A percentile compares a stretch with the other conserved stretches of the same genome.
phyloP scores from a whole-genome alignment of 2,888 invertebrate species.

The Macroteleia sp. region DNA sequence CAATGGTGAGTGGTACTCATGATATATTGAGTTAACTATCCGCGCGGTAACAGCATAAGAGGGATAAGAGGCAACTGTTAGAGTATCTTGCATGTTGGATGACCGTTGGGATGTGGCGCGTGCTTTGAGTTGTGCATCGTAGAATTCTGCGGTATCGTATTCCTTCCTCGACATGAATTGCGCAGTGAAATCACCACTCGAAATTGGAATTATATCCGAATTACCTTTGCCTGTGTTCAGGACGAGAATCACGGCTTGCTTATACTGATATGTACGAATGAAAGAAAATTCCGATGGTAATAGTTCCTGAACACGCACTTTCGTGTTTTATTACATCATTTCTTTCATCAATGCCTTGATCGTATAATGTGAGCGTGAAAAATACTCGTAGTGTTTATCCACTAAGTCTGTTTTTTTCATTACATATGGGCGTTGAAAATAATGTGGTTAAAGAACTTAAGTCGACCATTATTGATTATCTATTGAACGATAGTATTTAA shows the following conservation, averaged over 20 bases:
- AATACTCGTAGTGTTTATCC: not conserved
- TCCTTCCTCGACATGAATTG: constrained; percentile 76
- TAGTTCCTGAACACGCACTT: constrained; percentile 68
- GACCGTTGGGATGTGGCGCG: constrained; percentile 66
- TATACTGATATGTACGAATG: constrained; percentile 68
- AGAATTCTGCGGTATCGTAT: constrained; percentile 52
- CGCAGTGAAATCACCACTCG: constrained; percentile 76
- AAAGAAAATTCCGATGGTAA: constrained; percentile 65
- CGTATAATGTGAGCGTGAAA: constrained; percentile 10
- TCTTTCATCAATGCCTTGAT: constrained; percentile 14
- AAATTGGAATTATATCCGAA: constrained; percentile 77
- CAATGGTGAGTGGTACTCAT: constrained; percentile 45
- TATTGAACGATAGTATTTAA: too few species aligned
- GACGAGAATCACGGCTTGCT: constrained; percentile 34
- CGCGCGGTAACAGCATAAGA: constrained; percentile 41
- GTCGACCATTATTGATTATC: too few species aligned
- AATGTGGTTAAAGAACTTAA: too few species aligned
- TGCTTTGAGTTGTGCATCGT: constrained; percentile 62
- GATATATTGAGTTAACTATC: constrained; percentile 48
- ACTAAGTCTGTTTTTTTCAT: too few species aligned
- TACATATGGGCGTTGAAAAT: too few species aligned
- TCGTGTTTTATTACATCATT: constrained; percentile 34
- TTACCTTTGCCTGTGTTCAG: constrained; percentile 65
- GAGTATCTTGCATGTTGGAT: constrained; percentile 71
- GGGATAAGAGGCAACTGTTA: constrained; percentile 49